Percentiles rank a stretch among this genome's conserved stretches.
phyloP scores from a whole-genome alignment of 2,113 vertebrate species.

The Myodes glareolus region DNA sequence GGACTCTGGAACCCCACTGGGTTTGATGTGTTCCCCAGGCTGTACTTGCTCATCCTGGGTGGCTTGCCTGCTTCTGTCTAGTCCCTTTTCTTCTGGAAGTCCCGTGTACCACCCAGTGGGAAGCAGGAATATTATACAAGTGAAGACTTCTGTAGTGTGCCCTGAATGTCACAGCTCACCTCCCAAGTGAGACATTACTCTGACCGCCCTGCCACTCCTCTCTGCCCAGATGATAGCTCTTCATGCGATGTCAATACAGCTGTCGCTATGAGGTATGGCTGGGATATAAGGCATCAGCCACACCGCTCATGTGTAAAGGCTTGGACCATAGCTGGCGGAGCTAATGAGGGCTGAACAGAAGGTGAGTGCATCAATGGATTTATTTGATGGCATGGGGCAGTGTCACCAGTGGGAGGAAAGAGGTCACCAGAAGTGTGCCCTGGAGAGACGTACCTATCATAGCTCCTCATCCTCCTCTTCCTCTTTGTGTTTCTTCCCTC shows the following conservation, averaged over 20 bases:
- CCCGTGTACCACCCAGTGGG: background rate
- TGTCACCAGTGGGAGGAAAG: no score
- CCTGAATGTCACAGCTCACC: fast-evolving
- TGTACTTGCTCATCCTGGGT: background rate
- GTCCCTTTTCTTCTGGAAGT: background rate
- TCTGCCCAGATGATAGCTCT: no score
- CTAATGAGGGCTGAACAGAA: background rate
- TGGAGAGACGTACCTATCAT: no score
- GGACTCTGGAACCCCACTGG: background rate
- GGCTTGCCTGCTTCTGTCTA: background rate
- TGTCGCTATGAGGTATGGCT: background rate
- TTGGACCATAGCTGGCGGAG: background rate
- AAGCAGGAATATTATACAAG: background rate
- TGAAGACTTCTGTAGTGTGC: fast-evolving
- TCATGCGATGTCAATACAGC: fast-evolving
- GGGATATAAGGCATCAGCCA: background rate
- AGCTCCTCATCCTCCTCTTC: no score
- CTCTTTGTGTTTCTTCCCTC: no score
- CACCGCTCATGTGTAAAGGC: background rate
- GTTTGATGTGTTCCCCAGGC: background rate
- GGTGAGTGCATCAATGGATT: background rate
- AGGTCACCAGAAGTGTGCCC: background rate
- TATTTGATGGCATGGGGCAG: background rate
- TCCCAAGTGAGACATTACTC: fast-evolving
- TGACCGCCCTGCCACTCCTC: fast-evolving